These are phyloP conservation scores for Eupristina koningsbergeri DNA, from an alignment of 1,140 invertebrate species.

Conservation along the genomic window DNA sequence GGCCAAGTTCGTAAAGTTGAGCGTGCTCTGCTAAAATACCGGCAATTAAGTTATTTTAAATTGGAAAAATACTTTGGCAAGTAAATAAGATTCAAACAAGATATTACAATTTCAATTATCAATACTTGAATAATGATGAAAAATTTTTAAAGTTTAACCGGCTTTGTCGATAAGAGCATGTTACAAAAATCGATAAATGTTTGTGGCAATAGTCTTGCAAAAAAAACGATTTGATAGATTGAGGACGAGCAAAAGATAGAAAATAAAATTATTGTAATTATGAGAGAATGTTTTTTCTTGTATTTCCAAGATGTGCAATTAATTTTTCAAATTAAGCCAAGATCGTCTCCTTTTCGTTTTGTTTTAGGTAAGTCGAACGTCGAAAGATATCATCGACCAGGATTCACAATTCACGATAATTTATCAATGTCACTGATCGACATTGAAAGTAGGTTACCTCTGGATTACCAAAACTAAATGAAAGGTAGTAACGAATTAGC, in stretches of 20 bases:
- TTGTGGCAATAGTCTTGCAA: neutral
- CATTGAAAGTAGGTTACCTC: conserved; percentile 27
- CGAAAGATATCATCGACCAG: neutral
- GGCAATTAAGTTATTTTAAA: neutral
- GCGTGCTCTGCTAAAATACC: neutral
- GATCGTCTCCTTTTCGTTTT: neutral
- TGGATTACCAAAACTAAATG: conserved; percentile 17
- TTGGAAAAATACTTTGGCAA: neutral
- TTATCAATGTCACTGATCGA: conserved; percentile 6
- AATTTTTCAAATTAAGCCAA: neutral
- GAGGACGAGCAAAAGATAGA: neutral
- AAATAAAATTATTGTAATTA: neutral
- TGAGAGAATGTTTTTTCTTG: neutral
- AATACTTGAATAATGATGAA: neutral
- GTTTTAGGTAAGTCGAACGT: conserved; percentile 25
- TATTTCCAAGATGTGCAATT: neutral
- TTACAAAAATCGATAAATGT: neutral
- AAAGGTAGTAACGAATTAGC: conserved; percentile 46
- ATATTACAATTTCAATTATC: neutral
- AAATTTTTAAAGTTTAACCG: neutral
- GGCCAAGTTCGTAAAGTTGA: neutral
- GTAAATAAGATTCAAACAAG: neutral
- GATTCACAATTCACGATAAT: neutral
- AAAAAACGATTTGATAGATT: neutral
- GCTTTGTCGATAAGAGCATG: neutral